phyloP scores from a whole-genome alignment of 2,113 vertebrate genomes.

The Poeciliopsis prolifica region DNA sequence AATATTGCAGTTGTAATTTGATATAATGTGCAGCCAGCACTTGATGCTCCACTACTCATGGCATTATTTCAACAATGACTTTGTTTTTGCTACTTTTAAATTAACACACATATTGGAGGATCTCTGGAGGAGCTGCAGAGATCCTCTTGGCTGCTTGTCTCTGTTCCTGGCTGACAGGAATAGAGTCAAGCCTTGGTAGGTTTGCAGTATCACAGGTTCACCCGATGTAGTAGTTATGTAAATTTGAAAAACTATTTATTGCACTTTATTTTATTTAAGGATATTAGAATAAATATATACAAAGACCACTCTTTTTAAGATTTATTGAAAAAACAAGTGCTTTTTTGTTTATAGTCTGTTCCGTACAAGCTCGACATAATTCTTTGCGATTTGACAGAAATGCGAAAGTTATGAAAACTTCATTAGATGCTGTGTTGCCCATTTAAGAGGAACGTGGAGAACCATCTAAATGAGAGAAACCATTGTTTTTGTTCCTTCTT shows the following conservation, averaged over 20 bases:
- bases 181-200: too few relatives aligned
- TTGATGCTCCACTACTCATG: too few relatives aligned
- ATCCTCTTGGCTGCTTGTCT: background rate
- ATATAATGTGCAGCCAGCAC: too few relatives aligned
- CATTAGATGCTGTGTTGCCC: constrained; percentile 25
- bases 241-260: background rate
- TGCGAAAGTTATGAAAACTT: background rate
- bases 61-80: too few relatives aligned
- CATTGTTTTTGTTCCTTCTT: constrained; percentile 30
- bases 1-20: too few relatives aligned
- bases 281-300: background rate
- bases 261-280: background rate
- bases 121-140: too few relatives aligned
- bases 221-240: too few relatives aligned
- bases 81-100: background rate
- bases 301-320: background rate
- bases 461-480: constrained; percentile 37
- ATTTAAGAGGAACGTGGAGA: constrained; percentile 39
- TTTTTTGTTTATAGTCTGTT: background rate
- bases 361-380: background rate
- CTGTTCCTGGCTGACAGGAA: background rate
- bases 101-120: background rate
- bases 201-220: too few relatives aligned
- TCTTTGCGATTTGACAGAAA: background rate
- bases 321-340: background rate